These are phyloP conservation scores for Paracanthobrama guichenoti DNA, from an alignment of 2,113 vertebrate genomes.

Conservation along the genomic window DNA sequence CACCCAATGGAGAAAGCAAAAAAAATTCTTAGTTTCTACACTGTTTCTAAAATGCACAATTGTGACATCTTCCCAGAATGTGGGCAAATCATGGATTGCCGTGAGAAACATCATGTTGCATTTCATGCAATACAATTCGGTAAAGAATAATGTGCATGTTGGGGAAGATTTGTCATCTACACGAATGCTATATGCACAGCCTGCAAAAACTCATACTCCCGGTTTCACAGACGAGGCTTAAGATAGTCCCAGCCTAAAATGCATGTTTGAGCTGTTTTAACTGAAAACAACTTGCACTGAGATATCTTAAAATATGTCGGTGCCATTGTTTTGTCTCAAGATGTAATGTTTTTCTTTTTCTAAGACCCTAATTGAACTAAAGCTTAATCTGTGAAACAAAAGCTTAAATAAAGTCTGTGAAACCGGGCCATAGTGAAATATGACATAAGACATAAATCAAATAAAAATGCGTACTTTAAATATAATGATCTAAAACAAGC, in stretches of 20 bases:
- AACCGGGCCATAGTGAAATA: background rate
- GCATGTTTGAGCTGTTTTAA: too few species aligned
- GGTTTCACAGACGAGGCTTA: too few species aligned
- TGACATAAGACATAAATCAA: background rate
- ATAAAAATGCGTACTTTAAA: background rate
- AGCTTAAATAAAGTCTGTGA: too few species aligned
- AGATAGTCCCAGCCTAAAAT: too few species aligned
- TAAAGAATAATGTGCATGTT: background rate
- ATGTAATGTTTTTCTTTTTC: too few species aligned
- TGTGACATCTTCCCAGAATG: constrained; percentile 40
- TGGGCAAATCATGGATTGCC: background rate
- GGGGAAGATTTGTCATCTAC: background rate
- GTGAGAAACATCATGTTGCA: background rate
- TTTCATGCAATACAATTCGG: background rate
- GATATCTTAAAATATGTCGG: too few species aligned
- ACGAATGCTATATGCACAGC: background rate
- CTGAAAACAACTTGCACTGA: too few species aligned
- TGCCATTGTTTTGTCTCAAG: too few species aligned
- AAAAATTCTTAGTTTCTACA: constrained; percentile 41
- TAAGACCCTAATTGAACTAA: too few species aligned
- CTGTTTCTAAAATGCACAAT: constrained; percentile 1
- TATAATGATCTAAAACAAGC: background rate
- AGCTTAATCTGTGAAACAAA: too few species aligned
- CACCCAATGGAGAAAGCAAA: constrained; percentile 52
- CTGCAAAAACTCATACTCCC: background rate